Percentiles rank a stretch among this genome's conserved stretches.
Evolutionary conservation across 2,113 vertebrate species (phyloP).

Genomic region (Rhegmatorhina hoffmannsi): DNA sequence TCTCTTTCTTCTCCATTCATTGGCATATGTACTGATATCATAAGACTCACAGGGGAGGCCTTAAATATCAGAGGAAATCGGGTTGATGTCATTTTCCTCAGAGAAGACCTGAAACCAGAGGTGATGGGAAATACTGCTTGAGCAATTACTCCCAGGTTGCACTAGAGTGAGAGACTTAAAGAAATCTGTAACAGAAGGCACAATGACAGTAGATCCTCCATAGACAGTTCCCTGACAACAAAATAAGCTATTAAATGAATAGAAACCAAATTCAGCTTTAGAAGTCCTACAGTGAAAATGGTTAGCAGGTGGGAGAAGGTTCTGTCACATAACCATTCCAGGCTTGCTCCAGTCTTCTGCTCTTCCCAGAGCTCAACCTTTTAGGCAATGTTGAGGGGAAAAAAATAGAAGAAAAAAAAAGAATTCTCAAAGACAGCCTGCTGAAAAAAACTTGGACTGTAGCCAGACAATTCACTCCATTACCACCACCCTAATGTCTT

Average conservation of each 20-base stretch:
- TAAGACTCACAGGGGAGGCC: background rate
- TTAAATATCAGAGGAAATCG: background rate
- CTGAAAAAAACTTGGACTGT: background rate
- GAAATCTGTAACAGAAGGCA: background rate
- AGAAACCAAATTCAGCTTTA: constrained; percentile 3
- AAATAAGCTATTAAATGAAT: background rate
- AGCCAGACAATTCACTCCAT: background rate
- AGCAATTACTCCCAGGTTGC: background rate
- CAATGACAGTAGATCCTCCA: background rate
- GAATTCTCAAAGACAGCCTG: background rate
- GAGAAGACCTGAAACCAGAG: background rate
- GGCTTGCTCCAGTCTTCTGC: background rate
- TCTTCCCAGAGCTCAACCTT: background rate
- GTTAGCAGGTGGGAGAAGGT: background rate
- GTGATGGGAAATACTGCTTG: background rate
- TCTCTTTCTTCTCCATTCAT: background rate
- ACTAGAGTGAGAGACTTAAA: background rate
- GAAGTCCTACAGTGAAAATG: background rate
- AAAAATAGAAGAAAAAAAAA: background rate
- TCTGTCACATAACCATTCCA: background rate
- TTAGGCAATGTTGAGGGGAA: background rate
- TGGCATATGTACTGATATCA: background rate
- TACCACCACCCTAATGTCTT: background rate
- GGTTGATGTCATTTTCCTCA: background rate
- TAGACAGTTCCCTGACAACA: background rate